Conservation (phyloP, 2,888 invertebrate species). For the Agrochola circellaris region DNA sequence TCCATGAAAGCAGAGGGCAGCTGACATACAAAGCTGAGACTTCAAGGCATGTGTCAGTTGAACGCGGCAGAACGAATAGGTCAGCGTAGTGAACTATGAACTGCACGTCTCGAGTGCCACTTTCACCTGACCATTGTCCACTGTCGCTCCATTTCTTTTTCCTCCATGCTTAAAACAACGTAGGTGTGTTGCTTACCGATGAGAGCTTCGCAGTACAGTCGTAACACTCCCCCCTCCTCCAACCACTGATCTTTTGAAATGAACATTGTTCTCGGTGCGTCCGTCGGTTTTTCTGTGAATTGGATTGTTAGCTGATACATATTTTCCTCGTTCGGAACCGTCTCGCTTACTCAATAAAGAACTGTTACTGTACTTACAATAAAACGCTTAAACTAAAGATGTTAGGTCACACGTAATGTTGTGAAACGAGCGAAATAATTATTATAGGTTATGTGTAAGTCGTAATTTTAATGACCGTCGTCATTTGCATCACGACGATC, state of each 20-base stretch:
- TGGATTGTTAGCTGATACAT: conserved; percentile 61
- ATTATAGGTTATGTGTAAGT: conserved; percentile 56
- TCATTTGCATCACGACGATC: conserved; percentile 58
- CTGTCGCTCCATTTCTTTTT: conserved; percentile 25
- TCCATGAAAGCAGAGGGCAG: not conserved
- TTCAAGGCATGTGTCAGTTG: not conserved
- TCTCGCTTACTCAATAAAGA: conserved; percentile 38
- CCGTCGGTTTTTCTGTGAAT: conserved; percentile 92
- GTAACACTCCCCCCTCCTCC: conserved; percentile 91
- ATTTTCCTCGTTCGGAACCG: conserved; percentile 62
- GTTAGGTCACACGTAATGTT: conserved; percentile 43
- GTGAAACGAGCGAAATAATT: conserved; percentile 55
- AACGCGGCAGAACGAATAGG: not conserved
- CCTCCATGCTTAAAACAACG: conserved; percentile 18
- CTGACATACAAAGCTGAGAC: not conserved
- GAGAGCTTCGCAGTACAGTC: conserved; percentile 95
- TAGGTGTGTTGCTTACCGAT: conserved; percentile 90
- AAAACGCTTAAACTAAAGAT: conserved; percentile 41
- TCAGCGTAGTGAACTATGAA: conserved; percentile 14
- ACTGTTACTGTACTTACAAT: conserved; percentile 43
- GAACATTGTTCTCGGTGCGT: conserved; percentile 92
- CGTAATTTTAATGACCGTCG: conserved; percentile 62
- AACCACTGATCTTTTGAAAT: conserved; percentile 92
- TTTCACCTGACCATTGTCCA: conserved; percentile 24
- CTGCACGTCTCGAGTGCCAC: conserved; percentile 17